Conservation (phyloP, 2,797 vertebrate species). For the Nasua narica region DNA sequence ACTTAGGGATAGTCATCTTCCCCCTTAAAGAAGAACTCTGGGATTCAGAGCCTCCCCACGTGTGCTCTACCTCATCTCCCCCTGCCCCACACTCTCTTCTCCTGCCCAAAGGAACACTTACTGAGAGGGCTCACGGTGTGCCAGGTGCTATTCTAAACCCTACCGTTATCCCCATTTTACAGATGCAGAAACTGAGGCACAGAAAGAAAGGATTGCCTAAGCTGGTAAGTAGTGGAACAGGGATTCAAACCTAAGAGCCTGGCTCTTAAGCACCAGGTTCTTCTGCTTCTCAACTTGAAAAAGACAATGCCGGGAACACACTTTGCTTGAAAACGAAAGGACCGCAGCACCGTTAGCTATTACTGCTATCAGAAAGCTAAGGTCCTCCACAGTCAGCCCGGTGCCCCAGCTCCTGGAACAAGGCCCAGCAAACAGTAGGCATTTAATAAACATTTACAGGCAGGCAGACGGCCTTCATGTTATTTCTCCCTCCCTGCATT, state of each 20-base stretch:
- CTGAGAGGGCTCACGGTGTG: not conserved
- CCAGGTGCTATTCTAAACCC: not conserved
- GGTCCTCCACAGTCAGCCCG: not conserved
- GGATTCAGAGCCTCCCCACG: not conserved
- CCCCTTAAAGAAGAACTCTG: not conserved
- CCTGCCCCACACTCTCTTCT: not conserved
- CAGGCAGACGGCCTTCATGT: not conserved
- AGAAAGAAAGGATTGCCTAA: not conserved
- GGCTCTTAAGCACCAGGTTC: not conserved
- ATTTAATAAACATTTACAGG: not conserved
- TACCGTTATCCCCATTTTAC: not conserved
- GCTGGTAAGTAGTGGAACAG: not conserved
- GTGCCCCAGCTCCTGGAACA: not conserved
- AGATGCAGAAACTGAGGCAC: not conserved
- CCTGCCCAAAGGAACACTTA: not conserved
- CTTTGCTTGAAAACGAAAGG: not conserved
- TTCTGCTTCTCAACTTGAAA: not conserved
- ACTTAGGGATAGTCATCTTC: not conserved
- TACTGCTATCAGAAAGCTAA: not conserved
- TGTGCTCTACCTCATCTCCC: not conserved
- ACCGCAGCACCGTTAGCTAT: not conserved
- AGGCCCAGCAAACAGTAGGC: not conserved
- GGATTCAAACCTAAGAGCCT: not conserved
- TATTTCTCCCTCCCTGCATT: not conserved
- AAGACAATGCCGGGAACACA: not conserved